phyloP scores from a whole-genome alignment of 2,888 invertebrate genomes.

The Lepidochrysops patricia region DNA sequence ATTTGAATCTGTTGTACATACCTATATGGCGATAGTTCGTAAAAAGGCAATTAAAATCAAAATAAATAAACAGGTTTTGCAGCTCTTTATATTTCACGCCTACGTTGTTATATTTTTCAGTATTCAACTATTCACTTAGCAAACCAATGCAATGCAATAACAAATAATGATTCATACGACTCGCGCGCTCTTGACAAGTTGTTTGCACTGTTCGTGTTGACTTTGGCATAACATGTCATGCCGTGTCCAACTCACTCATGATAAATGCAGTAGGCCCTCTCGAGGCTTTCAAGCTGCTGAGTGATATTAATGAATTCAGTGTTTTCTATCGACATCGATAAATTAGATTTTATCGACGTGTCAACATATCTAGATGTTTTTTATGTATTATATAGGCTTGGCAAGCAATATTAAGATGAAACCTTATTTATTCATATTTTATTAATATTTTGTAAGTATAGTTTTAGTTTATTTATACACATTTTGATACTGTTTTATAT shows the following conservation, averaged over 20 bases:
- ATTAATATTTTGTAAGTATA: no score
- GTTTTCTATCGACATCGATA: neutral
- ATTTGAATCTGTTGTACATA: neutral
- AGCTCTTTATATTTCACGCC: neutral
- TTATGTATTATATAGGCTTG: neutral
- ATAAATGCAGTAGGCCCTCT: conserved; percentile 11
- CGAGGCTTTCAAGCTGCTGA: neutral
- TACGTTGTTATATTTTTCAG: neutral
- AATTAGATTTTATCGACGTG: neutral
- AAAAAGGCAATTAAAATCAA: no score
- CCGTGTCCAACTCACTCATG: neutral
- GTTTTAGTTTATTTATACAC: no score
- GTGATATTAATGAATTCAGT: conserved; percentile 1
- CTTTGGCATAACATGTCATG: conserved; percentile 11
- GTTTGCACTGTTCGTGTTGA: conserved; percentile 8
- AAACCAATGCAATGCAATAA: neutral
- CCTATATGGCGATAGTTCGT: no score
- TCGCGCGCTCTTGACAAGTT: neutral
- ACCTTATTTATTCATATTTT: no score
- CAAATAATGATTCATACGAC: conserved; percentile 4
- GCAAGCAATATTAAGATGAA: neutral
- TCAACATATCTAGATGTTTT: neutral
- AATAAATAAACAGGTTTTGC: neutral
- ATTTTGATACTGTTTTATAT: conserved; percentile 19
- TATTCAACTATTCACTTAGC: neutral